These are phyloP conservation scores for Cephus pygmeus DNA, from an alignment of 2,888 invertebrate genomes.

Conservation along the genomic window DNA sequence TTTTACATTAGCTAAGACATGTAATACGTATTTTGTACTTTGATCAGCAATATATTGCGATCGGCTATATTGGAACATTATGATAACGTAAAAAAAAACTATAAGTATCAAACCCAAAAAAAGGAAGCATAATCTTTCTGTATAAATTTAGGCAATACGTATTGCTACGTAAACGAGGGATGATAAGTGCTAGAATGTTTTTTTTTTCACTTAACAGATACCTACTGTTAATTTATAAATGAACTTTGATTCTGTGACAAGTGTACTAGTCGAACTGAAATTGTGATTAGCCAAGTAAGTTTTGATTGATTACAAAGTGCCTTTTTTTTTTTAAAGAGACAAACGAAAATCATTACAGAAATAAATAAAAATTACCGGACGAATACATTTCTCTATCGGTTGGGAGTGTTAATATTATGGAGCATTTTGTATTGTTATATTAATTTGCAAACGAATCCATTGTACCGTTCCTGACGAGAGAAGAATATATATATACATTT, in stretches of 20 bases:
- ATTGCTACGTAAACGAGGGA: neutral
- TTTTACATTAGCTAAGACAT: neutral
- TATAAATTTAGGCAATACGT: neutral
- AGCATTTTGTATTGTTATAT: slow-evolving; percentile 19
- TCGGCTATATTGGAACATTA: neutral
- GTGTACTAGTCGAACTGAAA: slow-evolving; percentile 17
- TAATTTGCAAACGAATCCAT: slow-evolving; percentile 15
- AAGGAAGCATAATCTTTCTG: neutral
- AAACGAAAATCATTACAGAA: neutral
- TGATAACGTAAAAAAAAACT: neutral
- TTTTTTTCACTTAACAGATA: neutral
- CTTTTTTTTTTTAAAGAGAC: slow-evolving; percentile 14
- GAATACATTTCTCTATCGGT: slow-evolving; percentile 9
- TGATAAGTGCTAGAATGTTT: neutral
- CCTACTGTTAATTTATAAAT: neutral
- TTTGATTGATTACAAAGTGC: slow-evolving; percentile 16
- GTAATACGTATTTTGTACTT: slow-evolving; percentile 1
- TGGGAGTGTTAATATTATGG: slow-evolving; percentile 13
- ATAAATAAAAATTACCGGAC: neutral
- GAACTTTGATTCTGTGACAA: slow-evolving; percentile 13
- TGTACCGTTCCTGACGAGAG: slow-evolving; percentile 15
- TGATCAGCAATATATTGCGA: slow-evolving; percentile 1
- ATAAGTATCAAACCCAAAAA: neutral
- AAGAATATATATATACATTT: slow-evolving; percentile 24
- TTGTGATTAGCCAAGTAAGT: slow-evolving; percentile 15